phyloP scores from a whole-genome alignment of 2,797 vertebrate genomes.

The Psittacula echo region DNA sequence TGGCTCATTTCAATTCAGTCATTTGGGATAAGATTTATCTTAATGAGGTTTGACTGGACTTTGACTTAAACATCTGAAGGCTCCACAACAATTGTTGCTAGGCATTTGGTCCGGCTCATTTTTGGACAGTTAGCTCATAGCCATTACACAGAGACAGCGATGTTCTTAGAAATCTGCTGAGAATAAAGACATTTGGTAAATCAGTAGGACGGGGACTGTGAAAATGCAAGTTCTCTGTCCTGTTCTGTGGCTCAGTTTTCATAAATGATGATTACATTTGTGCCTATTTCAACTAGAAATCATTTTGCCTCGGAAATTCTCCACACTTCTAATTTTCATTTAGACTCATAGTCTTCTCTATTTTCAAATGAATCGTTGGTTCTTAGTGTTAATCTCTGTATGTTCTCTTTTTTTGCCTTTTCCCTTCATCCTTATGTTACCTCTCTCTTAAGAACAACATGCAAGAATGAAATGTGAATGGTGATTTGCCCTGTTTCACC shows the following conservation, averaged over 20 bases:
- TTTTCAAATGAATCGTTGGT: not conserved
- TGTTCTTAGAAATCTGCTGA: not conserved
- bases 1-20: not conserved
- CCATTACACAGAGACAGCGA: not conserved
- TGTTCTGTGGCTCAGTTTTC: not conserved
- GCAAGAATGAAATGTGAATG: not conserved
- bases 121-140: not conserved
- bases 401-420: not conserved
- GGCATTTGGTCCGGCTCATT: not conserved
- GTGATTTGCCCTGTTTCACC: not conserved
- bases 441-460: not conserved
- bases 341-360: not conserved
- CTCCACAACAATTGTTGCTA: not conserved
- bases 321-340: not conserved
- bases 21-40: constrained; percentile 6
- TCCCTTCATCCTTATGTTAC: accelerated
- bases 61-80: constrained; percentile 26
- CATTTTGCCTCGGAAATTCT: not conserved
- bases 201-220: not conserved
- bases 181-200: not conserved
- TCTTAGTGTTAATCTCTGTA: not conserved
- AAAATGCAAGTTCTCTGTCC: not conserved
- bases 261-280: not conserved
- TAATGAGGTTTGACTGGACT: not conserved
- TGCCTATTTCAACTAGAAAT: not conserved